Evolutionary conservation across 92 coral and sea anemone genomes (phyloP), one percentile per base, ranked within the genome.

Genomic region (Epizoanthus stellaris): DNA sequence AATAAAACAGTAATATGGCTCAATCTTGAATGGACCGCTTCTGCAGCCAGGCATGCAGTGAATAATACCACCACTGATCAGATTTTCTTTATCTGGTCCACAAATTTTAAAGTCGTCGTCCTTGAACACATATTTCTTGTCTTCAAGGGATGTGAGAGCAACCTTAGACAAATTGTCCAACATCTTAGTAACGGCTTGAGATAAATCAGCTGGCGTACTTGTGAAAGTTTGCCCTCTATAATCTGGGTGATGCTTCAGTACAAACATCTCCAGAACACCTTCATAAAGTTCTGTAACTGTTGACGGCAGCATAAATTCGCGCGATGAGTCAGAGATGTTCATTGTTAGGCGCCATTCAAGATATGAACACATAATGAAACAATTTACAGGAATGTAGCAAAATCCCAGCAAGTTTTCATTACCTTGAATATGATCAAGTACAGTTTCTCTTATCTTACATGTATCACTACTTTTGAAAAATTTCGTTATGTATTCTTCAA

Each of bases 201-300:
- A 66, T 17, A 66, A 66, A 36, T 25, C 1, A 30, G 36, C 43
- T 66, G 38, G 71, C 13, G 6, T 66, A 21, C 3, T 13, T 66
- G 38, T 12, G 42, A 66, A 23, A 4, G 71, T 16, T 34, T 66
- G 15, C 9, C 76, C 59, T 71, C 59, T 40, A 13, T 17, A 71
- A 43, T 71, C 76, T 49, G 76, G 76, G 59, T 71, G 59, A 45
- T 71, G 76, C 49, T 71, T 71, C 3, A 9, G 23, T 6, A 71
- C 56, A 71, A 30, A 30, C 36, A 30, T 30, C 36, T 30, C 36
- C 36, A 30, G 36, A 30, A 30, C 36, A 30, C 36, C 76, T 71
- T 71, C 58, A 34, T 71, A 71, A 71, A 71, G 47, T 7, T 71
- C 56, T 14, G 76, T 71, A 56, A 71, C 59, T 39, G 76, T 71